phyloP scores from a whole-genome alignment of 92 coral and sea anemone species.

The Desmophyllum pertusum region DNA sequence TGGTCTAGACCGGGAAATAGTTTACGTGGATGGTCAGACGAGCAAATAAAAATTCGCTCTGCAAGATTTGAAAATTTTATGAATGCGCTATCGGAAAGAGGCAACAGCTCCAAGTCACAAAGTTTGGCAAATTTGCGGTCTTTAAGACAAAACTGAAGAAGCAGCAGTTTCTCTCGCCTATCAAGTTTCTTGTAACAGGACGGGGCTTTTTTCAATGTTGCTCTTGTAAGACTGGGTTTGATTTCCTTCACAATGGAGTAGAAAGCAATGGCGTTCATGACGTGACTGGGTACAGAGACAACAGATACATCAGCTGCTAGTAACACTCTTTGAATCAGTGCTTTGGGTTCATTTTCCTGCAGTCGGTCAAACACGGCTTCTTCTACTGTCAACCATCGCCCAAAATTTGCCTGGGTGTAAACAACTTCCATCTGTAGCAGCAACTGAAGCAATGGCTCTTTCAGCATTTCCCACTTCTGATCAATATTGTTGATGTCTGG shows the following conservation, averaged over 20 bases:
- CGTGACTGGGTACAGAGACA: no score
- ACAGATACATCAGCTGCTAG: no score
- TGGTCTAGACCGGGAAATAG: conserved; percentile 71
- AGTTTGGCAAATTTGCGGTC: conserved; percentile 55
- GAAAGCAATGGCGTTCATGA: no score
- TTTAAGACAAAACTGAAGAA: conserved; percentile 66
- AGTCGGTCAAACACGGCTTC: no score
- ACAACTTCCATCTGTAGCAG: conserved; percentile 32
- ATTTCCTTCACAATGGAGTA: background rate
- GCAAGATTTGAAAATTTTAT: conserved; percentile 35
- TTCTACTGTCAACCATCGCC: no score
- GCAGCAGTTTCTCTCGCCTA: conserved; percentile 52
- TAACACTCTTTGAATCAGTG: no score
- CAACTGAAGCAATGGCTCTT: conserved; percentile 34
- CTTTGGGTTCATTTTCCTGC: no score
- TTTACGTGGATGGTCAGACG: conserved; percentile 63
- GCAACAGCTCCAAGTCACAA: conserved; percentile 71
- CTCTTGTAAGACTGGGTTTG: conserved; percentile 10
- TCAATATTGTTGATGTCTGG: conserved; percentile 37
- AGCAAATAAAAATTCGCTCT: conserved; percentile 55
- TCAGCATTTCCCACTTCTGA: conserved; percentile 58
- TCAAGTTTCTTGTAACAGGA: conserved; percentile 36
- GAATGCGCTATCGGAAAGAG: conserved; percentile 68
- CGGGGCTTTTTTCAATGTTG: conserved; percentile 14
- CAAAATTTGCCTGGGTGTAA: conserved; percentile 50